These are phyloP conservation scores for Climacteris rufus DNA, from an alignment of 2,113 vertebrate species.

Conservation along the genomic window DNA sequence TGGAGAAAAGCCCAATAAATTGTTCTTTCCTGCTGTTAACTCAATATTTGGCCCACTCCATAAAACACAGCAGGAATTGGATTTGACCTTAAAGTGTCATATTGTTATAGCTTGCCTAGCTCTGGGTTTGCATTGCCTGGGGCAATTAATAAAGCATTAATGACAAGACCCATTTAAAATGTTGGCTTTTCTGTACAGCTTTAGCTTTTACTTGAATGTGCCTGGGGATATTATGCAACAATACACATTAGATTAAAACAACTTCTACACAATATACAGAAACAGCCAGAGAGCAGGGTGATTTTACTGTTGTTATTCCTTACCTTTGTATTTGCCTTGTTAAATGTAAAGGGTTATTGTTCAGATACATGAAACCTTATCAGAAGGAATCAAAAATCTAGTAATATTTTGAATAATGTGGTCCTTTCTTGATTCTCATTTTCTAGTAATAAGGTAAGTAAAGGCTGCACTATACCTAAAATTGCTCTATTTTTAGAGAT, in stretches of 20 bases:
- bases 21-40: conserved; percentile 84
- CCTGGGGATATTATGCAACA: conserved; percentile 77
- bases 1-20: conserved; percentile 73
- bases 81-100: conserved; percentile 99
- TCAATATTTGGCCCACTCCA: conserved; percentile 85
- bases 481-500: background rate
- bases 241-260: conserved; percentile 77
- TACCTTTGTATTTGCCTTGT: conserved; percentile 20
- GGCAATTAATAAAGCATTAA: conserved; percentile 99
- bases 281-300: conserved; percentile 44
- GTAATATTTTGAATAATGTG: background rate
- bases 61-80: conserved; percentile 85
- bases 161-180: conserved; percentile 98
- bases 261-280: conserved; percentile 61
- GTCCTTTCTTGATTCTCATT: background rate
- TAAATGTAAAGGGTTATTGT: conserved; percentile 36
- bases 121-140: conserved; percentile 81
- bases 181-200: conserved; percentile 86
- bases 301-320: conserved; percentile 58
- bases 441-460: background rate
- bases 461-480: background rate
- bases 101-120: conserved; percentile 87
- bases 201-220: conserved; percentile 82
- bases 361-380: background rate
- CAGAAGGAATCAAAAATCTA: background rate